phyloP scores from a whole-genome alignment of 2,888 invertebrate genomes.

The Linyphia triangularis region DNA sequence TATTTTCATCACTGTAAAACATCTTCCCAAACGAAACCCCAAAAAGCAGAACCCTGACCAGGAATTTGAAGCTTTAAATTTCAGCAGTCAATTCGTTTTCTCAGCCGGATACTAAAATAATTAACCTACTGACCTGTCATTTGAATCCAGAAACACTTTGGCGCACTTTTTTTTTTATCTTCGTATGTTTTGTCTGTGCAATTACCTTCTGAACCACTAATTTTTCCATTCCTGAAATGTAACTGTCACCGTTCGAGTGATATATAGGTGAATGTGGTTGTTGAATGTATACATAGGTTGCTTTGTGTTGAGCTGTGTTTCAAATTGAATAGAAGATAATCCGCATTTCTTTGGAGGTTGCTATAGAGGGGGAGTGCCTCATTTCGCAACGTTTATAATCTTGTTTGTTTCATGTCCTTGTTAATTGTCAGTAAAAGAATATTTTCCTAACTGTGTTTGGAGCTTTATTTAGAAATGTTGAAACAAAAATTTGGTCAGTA shows the following conservation, averaged over 20 bases:
- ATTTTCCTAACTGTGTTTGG: too few species aligned
- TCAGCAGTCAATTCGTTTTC: not conserved
- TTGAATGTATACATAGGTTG: not conserved
- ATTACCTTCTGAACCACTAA: not conserved
- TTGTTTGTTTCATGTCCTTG: conserved; percentile 15
- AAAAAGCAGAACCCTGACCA: not conserved
- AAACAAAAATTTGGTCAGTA: too few species aligned
- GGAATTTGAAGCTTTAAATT: not conserved
- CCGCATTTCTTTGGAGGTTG: not conserved
- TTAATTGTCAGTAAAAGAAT: too few species aligned
- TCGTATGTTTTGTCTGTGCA: not conserved
- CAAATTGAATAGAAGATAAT: conserved; percentile 14
- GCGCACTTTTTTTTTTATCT: conserved; percentile 3
- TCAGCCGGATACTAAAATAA: conserved; percentile 39
- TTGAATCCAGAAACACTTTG: conserved; percentile 1
- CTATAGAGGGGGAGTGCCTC: not conserved
- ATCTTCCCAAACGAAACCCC: too few species aligned
- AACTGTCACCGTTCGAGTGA: conserved; percentile 12
- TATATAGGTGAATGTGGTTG: conserved; percentile 10
- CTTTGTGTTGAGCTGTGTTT: not conserved
- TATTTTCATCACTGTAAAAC: too few species aligned
- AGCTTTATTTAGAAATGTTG: too few species aligned
- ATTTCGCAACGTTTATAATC: not conserved
- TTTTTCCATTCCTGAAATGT: not conserved
- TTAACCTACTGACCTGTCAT: conserved; percentile 56